phyloP scores from a whole-genome alignment of 2,888 invertebrate genomes.

The Argyra leucocephala region DNA sequence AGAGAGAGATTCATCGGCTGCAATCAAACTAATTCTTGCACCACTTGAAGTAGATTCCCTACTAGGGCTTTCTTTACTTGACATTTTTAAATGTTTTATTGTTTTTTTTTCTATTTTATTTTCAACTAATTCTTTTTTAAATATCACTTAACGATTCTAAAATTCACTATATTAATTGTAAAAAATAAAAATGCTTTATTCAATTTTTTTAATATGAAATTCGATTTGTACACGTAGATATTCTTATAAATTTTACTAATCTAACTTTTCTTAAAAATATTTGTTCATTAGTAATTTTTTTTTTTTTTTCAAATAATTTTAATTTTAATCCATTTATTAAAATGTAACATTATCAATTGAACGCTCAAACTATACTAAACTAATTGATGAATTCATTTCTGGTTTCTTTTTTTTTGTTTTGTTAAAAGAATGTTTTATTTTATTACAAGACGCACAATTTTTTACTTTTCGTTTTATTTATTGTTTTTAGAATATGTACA shows the following conservation, averaged over 20 bases:
- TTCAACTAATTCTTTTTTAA: background rate
- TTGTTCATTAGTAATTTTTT: background rate
- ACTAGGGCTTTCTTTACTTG: slow-evolving; percentile 41
- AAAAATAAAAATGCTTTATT: too few species aligned
- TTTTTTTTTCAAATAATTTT: background rate
- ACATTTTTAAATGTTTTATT: slow-evolving; percentile 12
- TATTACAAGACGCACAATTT: background rate
- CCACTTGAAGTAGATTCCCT: slow-evolving; percentile 41
- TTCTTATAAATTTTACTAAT: background rate
- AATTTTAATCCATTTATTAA: background rate
- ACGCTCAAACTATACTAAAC: background rate
- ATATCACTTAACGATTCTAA: background rate
- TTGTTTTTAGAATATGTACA: too few species aligned
- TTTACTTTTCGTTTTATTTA: too few species aligned
- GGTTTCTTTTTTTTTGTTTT: background rate
- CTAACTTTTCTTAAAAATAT: background rate
- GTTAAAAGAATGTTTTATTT: background rate
- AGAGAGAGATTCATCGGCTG: slow-evolving; percentile 46
- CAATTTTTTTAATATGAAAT: background rate
- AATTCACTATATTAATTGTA: too few species aligned
- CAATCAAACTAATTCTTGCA: slow-evolving; percentile 36
- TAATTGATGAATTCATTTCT: background rate
- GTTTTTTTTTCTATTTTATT: background rate
- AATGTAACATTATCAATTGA: background rate
- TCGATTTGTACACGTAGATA: background rate